Conservation (phyloP, 2,888 invertebrate species). For the Campoplex nolae region DNA sequence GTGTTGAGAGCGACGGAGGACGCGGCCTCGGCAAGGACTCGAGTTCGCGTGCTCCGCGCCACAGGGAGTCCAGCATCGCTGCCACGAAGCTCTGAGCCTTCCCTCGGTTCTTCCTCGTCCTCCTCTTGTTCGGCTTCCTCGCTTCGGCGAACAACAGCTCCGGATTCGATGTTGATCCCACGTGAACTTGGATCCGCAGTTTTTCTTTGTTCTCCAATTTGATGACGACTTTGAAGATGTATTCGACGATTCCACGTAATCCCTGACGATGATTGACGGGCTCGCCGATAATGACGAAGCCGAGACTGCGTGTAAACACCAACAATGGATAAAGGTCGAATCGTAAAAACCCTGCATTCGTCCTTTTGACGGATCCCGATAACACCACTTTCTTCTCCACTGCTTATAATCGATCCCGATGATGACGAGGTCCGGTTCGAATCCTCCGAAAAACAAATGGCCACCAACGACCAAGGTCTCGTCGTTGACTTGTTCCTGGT, state of each 20-base stretch:
- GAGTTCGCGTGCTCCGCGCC: conserved; percentile 81
- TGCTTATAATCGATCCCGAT: not conserved
- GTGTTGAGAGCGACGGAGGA: conserved; percentile 62
- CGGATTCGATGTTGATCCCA: conserved; percentile 27
- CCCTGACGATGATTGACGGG: conserved; percentile 14
- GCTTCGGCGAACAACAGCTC: conserved; percentile 62
- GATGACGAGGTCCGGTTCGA: not conserved
- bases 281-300: conserved; percentile 17
- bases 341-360: conserved; percentile 35
- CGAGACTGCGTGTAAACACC: conserved; percentile 13
- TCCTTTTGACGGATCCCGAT: conserved; percentile 8
- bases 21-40: conserved; percentile 73
- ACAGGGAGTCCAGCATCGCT: conserved; percentile 84
- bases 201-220: not conserved
- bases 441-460: not conserved
- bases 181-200: not conserved
- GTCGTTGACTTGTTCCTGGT: not conserved
- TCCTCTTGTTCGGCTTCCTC: conserved; percentile 55
- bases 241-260: conserved; percentile 18
- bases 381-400: not conserved
- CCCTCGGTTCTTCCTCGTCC: conserved; percentile 60
- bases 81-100: conserved; percentile 83
- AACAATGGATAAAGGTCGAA: not conserved
- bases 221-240: conserved; percentile 4
- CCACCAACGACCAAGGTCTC: conserved; percentile 3